phyloP scores from a whole-genome alignment of 2,113 vertebrate genomes.

The Hemiscyllium ocellatum region DNA sequence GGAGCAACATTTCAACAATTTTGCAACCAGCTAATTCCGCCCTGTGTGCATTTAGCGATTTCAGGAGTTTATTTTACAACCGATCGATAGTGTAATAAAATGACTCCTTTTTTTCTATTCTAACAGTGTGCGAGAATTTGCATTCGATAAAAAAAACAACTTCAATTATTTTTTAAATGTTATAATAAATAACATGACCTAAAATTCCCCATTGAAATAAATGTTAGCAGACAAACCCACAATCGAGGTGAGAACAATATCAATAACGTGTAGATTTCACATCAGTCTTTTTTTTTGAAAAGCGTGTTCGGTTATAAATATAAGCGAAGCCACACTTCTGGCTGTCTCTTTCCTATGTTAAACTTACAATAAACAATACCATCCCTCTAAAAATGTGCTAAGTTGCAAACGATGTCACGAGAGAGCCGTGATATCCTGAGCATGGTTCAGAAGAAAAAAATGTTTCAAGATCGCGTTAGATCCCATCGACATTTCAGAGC shows the following conservation, averaged over 20 bases:
- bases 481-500: neutral
- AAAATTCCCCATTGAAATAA: slow-evolving; percentile 12
- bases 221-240: neutral
- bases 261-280: neutral
- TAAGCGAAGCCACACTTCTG: neutral
- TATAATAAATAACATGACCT: slow-evolving; percentile 32
- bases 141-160: neutral
- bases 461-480: neutral
- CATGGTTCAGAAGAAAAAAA: neutral
- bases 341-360: neutral
- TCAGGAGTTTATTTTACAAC: neutral
- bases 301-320: slow-evolving; percentile 2
- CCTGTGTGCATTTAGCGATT: neutral
- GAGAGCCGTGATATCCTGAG: neutral
- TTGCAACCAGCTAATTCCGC: neutral
- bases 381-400: neutral
- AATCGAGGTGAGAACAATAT: neutral
- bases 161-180: neutral
- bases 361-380: neutral
- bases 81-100: neutral
- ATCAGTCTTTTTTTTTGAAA: slow-evolving; percentile 9
- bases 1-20: neutral
- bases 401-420: neutral
- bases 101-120: neutral
- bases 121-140: neutral